phyloP scores from a whole-genome alignment of 1,140 invertebrate genomes.

The Bombyx mori region DNA sequence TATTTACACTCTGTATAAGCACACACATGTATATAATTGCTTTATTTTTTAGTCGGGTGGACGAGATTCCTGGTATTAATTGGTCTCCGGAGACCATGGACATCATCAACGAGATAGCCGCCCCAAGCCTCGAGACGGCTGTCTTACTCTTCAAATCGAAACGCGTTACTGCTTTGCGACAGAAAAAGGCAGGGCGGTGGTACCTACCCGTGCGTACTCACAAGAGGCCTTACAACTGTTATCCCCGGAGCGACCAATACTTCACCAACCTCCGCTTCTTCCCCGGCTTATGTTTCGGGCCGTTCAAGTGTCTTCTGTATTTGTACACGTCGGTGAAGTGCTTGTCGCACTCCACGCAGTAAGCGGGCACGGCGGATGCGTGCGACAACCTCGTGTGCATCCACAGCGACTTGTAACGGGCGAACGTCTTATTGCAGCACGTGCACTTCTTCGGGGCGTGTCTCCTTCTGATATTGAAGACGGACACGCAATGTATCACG shows the following conservation, averaged over 20 bases:
- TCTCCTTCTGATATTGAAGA: slow-evolving; percentile 18
- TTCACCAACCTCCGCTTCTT: slow-evolving; percentile 4
- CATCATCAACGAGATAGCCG: too few species aligned
- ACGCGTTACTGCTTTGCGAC: too few species aligned
- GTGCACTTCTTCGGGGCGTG: slow-evolving; percentile 23
- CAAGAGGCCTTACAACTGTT: too few species aligned
- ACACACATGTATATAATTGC: too few species aligned
- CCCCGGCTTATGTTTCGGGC: slow-evolving; percentile 7
- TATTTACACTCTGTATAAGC: too few species aligned
- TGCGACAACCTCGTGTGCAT: slow-evolving; percentile 24
- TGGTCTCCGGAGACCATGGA: too few species aligned
- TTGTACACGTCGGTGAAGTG: slow-evolving; percentile 16
- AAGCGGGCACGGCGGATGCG: slow-evolving; percentile 6
- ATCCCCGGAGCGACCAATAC: neutral
- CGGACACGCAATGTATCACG: neutral
- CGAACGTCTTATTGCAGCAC: slow-evolving; percentile 21
- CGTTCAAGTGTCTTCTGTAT: slow-evolving; percentile 25
- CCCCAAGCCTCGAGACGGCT: too few species aligned
- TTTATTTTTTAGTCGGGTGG: too few species aligned
- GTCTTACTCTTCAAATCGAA: too few species aligned
- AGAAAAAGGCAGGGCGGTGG: too few species aligned
- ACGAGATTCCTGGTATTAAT: too few species aligned
- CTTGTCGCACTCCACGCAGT: slow-evolving; percentile 32
- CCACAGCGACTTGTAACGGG: slow-evolving; percentile 31
- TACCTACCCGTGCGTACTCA: too few species aligned